These are phyloP conservation scores for Monopis laevigella DNA, from an alignment of 2,888 invertebrate genomes.

Conservation along the genomic window DNA sequence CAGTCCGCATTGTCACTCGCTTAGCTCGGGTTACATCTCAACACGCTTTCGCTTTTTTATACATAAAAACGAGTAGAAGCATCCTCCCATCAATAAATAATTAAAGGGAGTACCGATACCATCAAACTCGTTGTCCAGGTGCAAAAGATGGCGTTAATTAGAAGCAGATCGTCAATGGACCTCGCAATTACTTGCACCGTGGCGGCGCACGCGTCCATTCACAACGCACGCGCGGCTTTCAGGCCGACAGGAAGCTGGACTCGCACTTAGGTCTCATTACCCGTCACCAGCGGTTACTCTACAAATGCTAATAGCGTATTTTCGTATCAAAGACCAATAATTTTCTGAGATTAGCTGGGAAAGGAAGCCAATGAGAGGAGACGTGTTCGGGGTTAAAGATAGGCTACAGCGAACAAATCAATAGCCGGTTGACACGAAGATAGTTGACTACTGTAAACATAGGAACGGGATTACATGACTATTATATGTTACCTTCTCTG, in stretches of 20 bases:
- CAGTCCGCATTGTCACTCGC: slow-evolving; percentile 7
- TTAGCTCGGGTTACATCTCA: slow-evolving; percentile 10
- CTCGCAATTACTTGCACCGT: not conserved
- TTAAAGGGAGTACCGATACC: slow-evolving; percentile 10
- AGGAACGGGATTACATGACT: slow-evolving; percentile 2
- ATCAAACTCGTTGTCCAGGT: slow-evolving; percentile 9
- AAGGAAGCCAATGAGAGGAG: slow-evolving; percentile 8
- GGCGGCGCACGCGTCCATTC: slow-evolving; percentile 21
- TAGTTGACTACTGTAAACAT: slow-evolving; percentile 2
- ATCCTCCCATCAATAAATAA: slow-evolving; percentile 13
- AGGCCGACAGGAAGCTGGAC: slow-evolving; percentile 23
- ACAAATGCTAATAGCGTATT: slow-evolving; percentile 29
- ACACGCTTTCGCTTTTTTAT: slow-evolving; percentile 9
- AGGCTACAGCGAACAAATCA: not conserved
- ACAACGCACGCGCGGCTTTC: slow-evolving; percentile 30
- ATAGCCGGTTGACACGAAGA: slow-evolving; percentile 4
- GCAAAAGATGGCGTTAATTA: slow-evolving; percentile 10
- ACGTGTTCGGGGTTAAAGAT: slow-evolving; percentile 6
- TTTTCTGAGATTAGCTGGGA: slow-evolving; percentile 3
- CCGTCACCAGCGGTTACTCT: slow-evolving; percentile 23
- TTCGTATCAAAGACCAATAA: slow-evolving; percentile 14
- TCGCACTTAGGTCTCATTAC: slow-evolving; percentile 26
- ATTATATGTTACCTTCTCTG: not conserved
- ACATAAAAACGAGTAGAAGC: slow-evolving; percentile 11
- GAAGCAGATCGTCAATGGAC: slow-evolving; percentile 7